Conservation (phyloP, 2,113 vertebrate genomes). For the Tyto alba region DNA sequence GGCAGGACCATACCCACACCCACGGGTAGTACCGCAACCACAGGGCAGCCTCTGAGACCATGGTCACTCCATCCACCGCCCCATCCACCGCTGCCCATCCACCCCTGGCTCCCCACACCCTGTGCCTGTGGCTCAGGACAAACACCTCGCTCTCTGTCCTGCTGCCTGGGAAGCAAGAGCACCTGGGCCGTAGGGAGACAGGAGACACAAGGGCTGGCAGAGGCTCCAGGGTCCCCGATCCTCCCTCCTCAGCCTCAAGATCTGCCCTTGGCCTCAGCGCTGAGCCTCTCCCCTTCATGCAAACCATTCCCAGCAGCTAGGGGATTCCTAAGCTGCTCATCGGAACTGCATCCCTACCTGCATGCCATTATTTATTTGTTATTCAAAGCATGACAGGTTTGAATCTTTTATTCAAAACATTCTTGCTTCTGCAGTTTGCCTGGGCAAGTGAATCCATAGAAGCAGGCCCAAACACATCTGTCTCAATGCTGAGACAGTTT, state of each 20-base stretch:
- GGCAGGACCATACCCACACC: accelerated
- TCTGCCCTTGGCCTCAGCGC: accelerated
- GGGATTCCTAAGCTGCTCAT: neutral
- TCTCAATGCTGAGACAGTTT: neutral
- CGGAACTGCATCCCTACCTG: neutral
- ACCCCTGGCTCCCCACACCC: neutral
- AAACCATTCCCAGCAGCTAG: neutral
- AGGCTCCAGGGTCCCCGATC: accelerated
- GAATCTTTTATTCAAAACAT: constrained; percentile 26
- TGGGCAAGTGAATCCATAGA: neutral
- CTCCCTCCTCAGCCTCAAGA: neutral
- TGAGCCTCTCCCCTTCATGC: neutral
- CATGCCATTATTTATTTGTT: neutral
- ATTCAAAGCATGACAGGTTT: constrained; percentile 11
- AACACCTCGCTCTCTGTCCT: accelerated
- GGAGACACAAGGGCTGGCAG: accelerated
- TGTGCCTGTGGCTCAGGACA: neutral
- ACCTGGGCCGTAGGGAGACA: accelerated
- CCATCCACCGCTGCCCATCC: neutral
- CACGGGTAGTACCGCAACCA: accelerated
- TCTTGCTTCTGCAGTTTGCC: constrained; percentile 10
- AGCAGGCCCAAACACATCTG: constrained; percentile 23
- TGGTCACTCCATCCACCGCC: accelerated
- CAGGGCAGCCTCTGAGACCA: neutral
- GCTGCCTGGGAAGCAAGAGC: neutral